phyloP scores from a whole-genome alignment of 2,113 vertebrate genomes.

The Ictidomys tridecemlineatus region DNA sequence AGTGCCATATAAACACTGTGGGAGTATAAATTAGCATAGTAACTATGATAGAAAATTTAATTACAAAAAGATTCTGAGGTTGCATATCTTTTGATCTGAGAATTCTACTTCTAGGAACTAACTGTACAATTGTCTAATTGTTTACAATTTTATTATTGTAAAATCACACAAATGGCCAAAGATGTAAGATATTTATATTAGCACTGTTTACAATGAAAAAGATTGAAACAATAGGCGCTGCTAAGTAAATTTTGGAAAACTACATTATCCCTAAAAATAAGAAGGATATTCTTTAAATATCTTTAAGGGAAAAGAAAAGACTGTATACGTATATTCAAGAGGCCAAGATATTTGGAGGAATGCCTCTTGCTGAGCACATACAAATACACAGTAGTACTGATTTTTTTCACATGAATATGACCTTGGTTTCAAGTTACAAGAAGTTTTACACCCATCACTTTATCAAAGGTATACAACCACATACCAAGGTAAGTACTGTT shows the following conservation, averaged over 20 bases:
- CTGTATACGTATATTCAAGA: too few relatives aligned
- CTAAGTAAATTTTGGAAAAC: slow-evolving; percentile 3
- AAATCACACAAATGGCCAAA: neutral
- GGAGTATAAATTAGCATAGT: neutral
- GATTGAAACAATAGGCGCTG: neutral
- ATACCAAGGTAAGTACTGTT: neutral
- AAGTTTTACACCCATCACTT: neutral
- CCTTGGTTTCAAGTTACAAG: slow-evolving; percentile 24
- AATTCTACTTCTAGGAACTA: slow-evolving; percentile 33
- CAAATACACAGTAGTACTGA: neutral
- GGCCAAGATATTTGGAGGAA: too few relatives aligned
- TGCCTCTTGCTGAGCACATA: neutral
- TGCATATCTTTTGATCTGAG: neutral
- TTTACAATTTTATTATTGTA: neutral
- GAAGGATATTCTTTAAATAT: slow-evolving; percentile 22
- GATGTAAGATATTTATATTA: neutral
- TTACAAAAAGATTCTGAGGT: neutral
- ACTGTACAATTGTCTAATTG: neutral
- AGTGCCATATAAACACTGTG: neutral
- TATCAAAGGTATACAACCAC: neutral
- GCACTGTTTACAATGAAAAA: neutral
- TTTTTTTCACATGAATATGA: neutral
- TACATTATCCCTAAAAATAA: neutral
- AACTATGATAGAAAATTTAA: neutral
- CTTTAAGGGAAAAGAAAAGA: neutral